Conservation (phyloP, 2,888 invertebrate genomes). For the Caenorhabditis panamensis region DNA sequence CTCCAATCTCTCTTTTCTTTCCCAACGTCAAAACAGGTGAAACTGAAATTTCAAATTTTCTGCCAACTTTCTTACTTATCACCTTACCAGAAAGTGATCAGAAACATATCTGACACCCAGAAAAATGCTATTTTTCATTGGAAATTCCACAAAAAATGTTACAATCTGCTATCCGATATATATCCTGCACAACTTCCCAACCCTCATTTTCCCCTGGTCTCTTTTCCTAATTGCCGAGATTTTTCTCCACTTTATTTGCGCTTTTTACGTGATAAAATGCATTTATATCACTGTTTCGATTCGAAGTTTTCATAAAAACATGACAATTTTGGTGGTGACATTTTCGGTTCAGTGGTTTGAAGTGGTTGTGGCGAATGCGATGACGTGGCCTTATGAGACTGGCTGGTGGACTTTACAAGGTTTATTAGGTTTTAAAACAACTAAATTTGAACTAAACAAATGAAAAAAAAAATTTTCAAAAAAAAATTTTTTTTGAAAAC, state of each 20-base stretch:
- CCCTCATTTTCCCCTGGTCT: slow-evolving; percentile 11
- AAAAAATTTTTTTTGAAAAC: no score
- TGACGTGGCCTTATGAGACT: slow-evolving; percentile 36
- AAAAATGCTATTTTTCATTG: slow-evolving; percentile 29
- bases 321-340: slow-evolving; percentile 19
- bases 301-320: slow-evolving; percentile 32
- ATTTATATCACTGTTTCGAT: slow-evolving; percentile 12
- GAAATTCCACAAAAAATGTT: slow-evolving; percentile 19
- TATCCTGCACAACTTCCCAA: slow-evolving; percentile 14
- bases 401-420: slow-evolving; percentile 32
- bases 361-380: slow-evolving; percentile 16
- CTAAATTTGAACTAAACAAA: no score
- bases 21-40: neutral
- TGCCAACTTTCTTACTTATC: slow-evolving; percentile 6
- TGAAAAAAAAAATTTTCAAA: no score
- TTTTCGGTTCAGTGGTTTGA: slow-evolving; percentile 31
- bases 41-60: no score
- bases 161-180: slow-evolving; percentile 20
- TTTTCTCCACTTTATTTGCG: neutral
- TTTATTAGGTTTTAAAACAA: no score
- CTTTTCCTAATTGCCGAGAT: neutral
- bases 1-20: no score
- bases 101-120: neutral
- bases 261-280: neutral
- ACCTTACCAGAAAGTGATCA: neutral